Conservation (phyloP, 2,797 vertebrate genomes). For the Steatocranus sp. region DNA sequence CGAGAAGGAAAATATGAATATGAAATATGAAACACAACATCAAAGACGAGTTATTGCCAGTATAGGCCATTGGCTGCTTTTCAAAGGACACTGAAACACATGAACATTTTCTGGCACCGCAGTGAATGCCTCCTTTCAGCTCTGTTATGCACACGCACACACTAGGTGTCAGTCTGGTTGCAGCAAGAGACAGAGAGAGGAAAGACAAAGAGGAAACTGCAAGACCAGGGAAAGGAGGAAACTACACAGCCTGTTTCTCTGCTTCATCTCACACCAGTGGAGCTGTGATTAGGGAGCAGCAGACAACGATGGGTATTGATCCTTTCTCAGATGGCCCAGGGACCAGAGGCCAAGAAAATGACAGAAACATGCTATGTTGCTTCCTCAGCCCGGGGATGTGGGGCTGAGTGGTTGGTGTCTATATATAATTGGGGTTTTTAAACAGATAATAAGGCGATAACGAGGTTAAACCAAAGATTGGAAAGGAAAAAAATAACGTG, state of each 20-base stretch:
- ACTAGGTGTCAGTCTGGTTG: slow-evolving; percentile 37
- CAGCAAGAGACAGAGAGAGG: not conserved
- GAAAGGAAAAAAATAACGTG: not conserved
- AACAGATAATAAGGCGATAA: not conserved
- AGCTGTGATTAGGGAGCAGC: slow-evolving; percentile 64
- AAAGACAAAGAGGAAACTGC: not conserved
- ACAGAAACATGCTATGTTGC: slow-evolving; percentile 44
- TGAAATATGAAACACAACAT: slow-evolving; percentile 48
- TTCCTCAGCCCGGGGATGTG: slow-evolving; percentile 23
- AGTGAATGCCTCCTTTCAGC: slow-evolving; percentile 8
- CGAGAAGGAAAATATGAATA: slow-evolving; percentile 52
- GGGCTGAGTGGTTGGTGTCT: not conserved
- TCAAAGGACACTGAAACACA: slow-evolving; percentile 44
- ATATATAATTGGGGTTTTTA: not conserved
- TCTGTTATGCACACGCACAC: not conserved
- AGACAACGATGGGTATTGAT: slow-evolving; percentile 66
- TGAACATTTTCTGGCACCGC: not conserved
- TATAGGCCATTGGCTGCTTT: slow-evolving; percentile 30
- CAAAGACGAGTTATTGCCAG: slow-evolving; percentile 44
- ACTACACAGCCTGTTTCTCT: slow-evolving; percentile 26
- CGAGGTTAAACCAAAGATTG: not conserved
- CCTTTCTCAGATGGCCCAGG: slow-evolving; percentile 40
- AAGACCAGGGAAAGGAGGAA: not conserved
- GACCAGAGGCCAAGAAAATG: slow-evolving; percentile 50
- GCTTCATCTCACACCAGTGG: slow-evolving; percentile 54